These are phyloP conservation scores for Empidonax alnorum DNA, from an alignment of 2,113 vertebrate genomes.

Conservation along the genomic window DNA sequence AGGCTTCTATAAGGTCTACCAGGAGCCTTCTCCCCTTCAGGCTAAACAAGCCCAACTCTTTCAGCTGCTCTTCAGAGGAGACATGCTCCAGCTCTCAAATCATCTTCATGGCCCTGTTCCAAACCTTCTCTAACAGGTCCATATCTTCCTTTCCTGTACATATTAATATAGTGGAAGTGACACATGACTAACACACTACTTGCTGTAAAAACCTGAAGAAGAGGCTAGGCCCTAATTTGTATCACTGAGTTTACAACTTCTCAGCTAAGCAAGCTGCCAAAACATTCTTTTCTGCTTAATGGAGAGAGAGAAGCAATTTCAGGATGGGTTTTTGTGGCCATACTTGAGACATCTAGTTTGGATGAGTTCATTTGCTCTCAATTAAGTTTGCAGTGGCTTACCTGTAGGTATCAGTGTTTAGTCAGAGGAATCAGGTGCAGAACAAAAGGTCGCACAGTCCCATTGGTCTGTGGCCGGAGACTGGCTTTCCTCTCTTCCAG, in stretches of 20 bases:
- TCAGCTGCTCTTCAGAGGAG: background rate
- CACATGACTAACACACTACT: background rate
- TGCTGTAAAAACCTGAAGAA: background rate
- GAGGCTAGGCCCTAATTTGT: background rate
- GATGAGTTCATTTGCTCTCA: background rate
- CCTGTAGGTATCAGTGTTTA: background rate
- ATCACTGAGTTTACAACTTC: background rate
- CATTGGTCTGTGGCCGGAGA: background rate
- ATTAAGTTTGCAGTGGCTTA: background rate
- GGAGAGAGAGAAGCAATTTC: background rate
- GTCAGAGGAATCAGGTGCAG: background rate
- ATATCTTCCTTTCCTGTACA: background rate
- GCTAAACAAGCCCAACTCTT: background rate
- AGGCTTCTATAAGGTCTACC: background rate
- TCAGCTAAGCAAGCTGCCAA: background rate
- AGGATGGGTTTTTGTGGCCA: background rate
- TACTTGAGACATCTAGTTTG: background rate
- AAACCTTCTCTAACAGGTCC: background rate
- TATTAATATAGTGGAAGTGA: background rate
- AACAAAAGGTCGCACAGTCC: background rate
- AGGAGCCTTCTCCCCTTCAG: rapidly evolving
- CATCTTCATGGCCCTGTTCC: background rate
- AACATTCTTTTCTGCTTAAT: background rate
- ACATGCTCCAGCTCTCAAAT: background rate
- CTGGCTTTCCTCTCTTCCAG: background rate